Conservation (phyloP, 2,113 vertebrate genomes). For the Boulengeromyrus knoepffleri region DNA sequence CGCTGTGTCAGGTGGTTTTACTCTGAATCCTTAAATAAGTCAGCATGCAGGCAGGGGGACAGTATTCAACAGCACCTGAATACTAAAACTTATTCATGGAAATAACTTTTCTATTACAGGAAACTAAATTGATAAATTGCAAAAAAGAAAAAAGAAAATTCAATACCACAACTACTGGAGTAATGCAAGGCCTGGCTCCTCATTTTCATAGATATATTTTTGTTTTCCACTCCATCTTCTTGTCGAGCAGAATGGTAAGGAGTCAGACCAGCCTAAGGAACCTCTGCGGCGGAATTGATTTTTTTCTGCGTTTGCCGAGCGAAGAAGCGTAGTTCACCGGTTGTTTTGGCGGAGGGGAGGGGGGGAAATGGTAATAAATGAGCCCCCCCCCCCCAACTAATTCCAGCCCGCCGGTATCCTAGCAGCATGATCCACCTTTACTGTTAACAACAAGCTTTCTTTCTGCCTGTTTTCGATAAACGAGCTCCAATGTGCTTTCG, state of each 20-base stretch:
- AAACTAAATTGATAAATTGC: not conserved
- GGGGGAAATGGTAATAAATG: slow-evolving; percentile 21
- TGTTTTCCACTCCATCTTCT: not conserved
- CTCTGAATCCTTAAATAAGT: not conserved
- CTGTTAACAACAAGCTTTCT: slow-evolving; percentile 60
- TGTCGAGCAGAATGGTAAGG: not conserved
- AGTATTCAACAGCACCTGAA: not conserved
- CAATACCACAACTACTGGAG: not conserved
- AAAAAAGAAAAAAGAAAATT: not conserved
- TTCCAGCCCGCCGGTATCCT: slow-evolving; percentile 59
- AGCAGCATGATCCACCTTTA: slow-evolving; percentile 67
- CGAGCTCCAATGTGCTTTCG: slow-evolving; percentile 50
- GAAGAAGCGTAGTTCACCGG: not conserved
- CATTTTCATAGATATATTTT: not conserved
- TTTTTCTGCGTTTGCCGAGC: not conserved
- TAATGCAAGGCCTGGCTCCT: not conserved
- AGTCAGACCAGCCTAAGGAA: not conserved
- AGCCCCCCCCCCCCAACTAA: slow-evolving; percentile 54
- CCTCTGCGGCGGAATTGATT: slow-evolving; percentile 11
- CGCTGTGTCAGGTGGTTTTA: slow-evolving; percentile 53
- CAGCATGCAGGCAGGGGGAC: not conserved
- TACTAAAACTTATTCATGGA: not conserved
- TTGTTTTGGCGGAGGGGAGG: not conserved
- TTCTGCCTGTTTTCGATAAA: slow-evolving; percentile 63
- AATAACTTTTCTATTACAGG: not conserved